phyloP scores from a whole-genome alignment of 2,888 invertebrate species.

The Apamea monoglypha region DNA sequence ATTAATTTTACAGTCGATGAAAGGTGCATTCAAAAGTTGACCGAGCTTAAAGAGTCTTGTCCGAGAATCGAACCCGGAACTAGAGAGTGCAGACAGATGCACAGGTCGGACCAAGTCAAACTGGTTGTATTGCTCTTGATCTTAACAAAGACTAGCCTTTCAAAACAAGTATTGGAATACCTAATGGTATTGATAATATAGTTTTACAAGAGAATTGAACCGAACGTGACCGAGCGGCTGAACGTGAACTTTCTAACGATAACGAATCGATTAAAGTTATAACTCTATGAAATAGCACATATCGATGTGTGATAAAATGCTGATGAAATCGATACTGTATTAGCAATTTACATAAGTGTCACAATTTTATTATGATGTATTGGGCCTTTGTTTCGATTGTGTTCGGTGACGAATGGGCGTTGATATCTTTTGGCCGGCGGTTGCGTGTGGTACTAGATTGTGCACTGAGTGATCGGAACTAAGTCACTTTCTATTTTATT shows the following conservation, averaged over 20 bases:
- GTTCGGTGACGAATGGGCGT: constrained; percentile 57
- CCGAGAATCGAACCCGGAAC: constrained; percentile 72
- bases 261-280: constrained; percentile 66
- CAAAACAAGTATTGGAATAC: constrained; percentile 59
- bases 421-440: constrained; percentile 68
- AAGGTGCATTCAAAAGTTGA: constrained; percentile 32
- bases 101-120: constrained; percentile 63
- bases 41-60: constrained; percentile 28
- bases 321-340: constrained; percentile 70
- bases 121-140: constrained; percentile 70
- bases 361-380: constrained; percentile 58
- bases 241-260: constrained; percentile 70
- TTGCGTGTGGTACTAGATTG: not conserved
- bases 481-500: constrained; percentile 17
- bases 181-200: constrained; percentile 54
- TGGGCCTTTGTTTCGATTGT: constrained; percentile 31
- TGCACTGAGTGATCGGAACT: constrained; percentile 7
- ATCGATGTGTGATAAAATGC: constrained; percentile 70
- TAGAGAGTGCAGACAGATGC: constrained; percentile 66
- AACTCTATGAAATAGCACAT: constrained; percentile 67
- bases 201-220: constrained; percentile 58
- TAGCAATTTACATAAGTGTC: constrained; percentile 54
- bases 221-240: constrained; percentile 64
- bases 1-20: constrained; percentile 24
- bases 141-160: constrained; percentile 67